Evolutionary conservation across 1,140 invertebrate genomes (phyloP).

Genomic region (Oncopodura yosiiana): DNA sequence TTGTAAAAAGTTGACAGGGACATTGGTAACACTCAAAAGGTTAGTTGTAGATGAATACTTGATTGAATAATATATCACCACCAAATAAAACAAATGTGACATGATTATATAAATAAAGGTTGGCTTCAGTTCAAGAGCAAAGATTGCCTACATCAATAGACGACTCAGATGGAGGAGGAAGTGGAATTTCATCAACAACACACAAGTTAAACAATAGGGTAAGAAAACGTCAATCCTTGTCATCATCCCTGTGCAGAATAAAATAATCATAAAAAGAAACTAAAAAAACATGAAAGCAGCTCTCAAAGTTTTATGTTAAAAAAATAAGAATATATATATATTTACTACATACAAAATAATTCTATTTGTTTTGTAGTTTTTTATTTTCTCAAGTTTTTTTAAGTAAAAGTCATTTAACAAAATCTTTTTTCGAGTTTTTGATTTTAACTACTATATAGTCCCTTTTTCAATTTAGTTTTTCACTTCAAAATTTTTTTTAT

Average conservation of each 20-base stretch:
- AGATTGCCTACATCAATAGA: conserved; percentile 54
- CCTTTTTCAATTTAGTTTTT: no score
- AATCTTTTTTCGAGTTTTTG: neutral
- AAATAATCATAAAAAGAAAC: no score
- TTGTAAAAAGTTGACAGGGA: conserved; percentile 93
- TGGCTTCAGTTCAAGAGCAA: conserved; percentile 90
- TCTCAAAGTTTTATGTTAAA: neutral
- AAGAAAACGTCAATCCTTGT: conserved; percentile 16
- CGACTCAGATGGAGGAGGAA: neutral
- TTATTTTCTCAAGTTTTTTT: neutral
- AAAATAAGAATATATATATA: conserved; percentile 10
- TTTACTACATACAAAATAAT: conserved; percentile 2
- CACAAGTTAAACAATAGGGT: conserved; percentile 32
- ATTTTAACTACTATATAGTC: neutral
- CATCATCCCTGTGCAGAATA: conserved; percentile 21
- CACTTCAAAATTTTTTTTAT: no score
- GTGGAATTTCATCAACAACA: neutral
- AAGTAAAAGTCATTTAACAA: neutral
- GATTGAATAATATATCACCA: neutral
- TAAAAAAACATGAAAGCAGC: no score
- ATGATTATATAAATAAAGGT: conserved; percentile 45
- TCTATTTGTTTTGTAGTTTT: neutral
- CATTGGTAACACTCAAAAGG: conserved; percentile 92
- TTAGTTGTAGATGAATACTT: conserved; percentile 39
- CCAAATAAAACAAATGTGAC: neutral